Percentiles rank a stretch among this genome's conserved stretches.
Conservation (phyloP, 2,888 invertebrate genomes). For the Stenodema calcarata region DNA sequence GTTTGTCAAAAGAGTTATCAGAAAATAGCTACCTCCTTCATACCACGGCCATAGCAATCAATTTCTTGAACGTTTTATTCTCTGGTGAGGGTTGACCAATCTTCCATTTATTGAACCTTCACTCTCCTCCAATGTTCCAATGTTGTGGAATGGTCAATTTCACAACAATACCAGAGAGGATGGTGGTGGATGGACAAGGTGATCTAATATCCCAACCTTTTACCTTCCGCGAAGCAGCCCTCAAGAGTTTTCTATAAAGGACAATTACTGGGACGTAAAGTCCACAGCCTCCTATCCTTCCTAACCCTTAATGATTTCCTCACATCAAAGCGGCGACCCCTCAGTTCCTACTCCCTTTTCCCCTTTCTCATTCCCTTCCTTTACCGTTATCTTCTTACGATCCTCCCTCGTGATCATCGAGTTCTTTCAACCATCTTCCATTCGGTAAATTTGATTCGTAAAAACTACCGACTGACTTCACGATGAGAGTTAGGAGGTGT, state of each 20-base stretch:
- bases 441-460: neutral
- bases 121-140: neutral
- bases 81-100: neutral
- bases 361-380: neutral
- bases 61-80: neutral
- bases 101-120: neutral
- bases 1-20: neutral
- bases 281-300: neutral
- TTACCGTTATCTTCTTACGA: constrained; percentile 35
- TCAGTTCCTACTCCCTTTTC: constrained; percentile 19
- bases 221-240: neutral
- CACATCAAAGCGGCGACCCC: constrained; percentile 35
- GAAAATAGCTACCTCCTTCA: neutral
- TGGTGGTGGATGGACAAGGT: neutral
- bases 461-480: constrained; percentile 19
- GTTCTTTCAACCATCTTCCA: neutral
- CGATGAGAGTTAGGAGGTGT: neutral
- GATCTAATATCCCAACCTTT: constrained; percentile 23
- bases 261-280: constrained; percentile 28
- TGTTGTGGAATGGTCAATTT: constrained; percentile 28
- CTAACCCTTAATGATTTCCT: constrained; percentile 40
- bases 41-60: neutral
- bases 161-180: constrained; percentile 4
- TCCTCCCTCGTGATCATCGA: neutral
- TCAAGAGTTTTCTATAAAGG: constrained; percentile 31